These are phyloP conservation scores for Halcyon malimbica DNA, from an alignment of 2,113 vertebrate genomes.

Conservation along the genomic window DNA sequence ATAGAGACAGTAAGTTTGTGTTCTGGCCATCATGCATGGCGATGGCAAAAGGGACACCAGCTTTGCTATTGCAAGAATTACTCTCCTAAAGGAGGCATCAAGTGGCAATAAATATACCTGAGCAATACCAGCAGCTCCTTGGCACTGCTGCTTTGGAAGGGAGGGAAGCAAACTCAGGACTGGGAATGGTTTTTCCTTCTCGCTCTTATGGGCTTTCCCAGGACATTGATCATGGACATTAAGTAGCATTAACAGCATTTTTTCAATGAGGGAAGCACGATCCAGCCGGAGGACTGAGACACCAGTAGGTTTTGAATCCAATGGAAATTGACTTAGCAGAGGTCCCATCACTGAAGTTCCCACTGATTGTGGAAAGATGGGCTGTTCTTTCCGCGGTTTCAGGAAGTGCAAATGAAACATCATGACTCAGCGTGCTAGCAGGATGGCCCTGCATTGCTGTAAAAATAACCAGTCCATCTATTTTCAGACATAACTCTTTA, in stretches of 20 bases:
- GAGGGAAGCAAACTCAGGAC: neutral
- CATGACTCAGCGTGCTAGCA: neutral
- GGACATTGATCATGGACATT: neutral
- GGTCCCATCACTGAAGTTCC: neutral
- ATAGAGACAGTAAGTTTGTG: neutral
- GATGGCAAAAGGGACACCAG: neutral
- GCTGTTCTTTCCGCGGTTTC: neutral
- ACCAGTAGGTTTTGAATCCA: neutral
- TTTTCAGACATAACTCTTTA: constrained; percentile 44
- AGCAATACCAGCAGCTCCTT: neutral
- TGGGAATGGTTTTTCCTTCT: neutral
- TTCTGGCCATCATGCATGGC: neutral
- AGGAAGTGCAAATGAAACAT: neutral
- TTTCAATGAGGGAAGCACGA: neutral
- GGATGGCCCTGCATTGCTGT: neutral
- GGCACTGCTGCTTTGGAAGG: neutral
- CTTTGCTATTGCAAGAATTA: neutral
- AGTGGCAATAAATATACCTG: neutral
- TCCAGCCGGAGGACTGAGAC: neutral
- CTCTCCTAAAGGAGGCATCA: neutral
- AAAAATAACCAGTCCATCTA: constrained; percentile 35
- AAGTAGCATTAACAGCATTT: neutral
- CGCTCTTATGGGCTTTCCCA: neutral
- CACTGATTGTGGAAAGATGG: neutral
- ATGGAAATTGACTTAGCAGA: neutral